Base-by-base conservation (phyloP, 2,113 vertebrate species). In the Scartelaos histophorus region DNA sequence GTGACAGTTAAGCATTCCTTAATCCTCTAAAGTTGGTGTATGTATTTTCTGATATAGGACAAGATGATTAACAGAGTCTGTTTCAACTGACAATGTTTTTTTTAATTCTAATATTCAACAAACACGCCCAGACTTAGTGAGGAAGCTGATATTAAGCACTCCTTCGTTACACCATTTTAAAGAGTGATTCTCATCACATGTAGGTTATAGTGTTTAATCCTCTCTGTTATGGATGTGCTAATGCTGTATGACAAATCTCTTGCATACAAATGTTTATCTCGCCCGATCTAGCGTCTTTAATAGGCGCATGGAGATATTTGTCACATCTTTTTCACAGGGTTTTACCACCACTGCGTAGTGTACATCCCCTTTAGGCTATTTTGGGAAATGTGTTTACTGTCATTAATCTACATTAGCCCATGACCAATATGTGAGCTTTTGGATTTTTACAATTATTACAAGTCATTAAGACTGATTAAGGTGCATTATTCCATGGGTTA, bases 261-360 rank as follows among this genome's bases (percentile, higher is more conserved):
- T 62, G 60, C 2, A 64, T 38, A 64, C 19, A 7, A 64, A 38
- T 64, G 61, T 64, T 43, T 64, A 64, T 64, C 34, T 43, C 35
- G 13, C 61, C 61, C 35, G 7, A n/a, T 43, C 34, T 38, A 17
- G 17, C 19, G 21, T 64, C 29, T 43, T 64, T 64, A 64, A 64
- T 43, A 64, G 61, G 34, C 19, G 25, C 7, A 15, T 34, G 15
- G 25, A 29, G 58, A 61, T 16, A 64, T 64, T 64, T 64, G 34
- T n/a, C 61, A 64, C 61, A 12, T 43, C 10, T n/a, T 21, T 64
- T 64, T 64, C 61, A 64, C 34, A 64, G 17, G 61, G 61, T 35
- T 64, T 43, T 43, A 11, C 61, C 29, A 38, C 19, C 1, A 34
- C 61, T 38, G 29, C 29, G 38, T 13, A 25, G 56, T 15, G 22